Conservation (phyloP, 2,888 invertebrate genomes). For the Pinctada fucata region DNA sequence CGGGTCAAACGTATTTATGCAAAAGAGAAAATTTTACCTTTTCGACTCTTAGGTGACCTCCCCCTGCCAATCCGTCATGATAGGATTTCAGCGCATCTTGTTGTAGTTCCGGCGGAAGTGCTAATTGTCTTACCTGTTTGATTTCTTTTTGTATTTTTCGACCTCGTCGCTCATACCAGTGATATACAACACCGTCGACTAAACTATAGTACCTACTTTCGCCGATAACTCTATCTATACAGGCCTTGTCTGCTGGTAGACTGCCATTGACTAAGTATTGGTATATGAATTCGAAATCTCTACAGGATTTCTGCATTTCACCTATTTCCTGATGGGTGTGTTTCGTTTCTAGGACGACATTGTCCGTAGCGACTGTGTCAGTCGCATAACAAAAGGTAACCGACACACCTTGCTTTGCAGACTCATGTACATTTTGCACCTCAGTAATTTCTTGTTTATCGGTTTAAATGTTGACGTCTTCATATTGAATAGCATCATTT, state of each 20-base stretch:
- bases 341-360: neutral
- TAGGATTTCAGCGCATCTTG: too few relatives aligned
- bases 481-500: too few relatives aligned
- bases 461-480: too few relatives aligned
- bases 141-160: too few relatives aligned
- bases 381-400: too few relatives aligned
- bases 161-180: too few relatives aligned
- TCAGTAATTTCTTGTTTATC: neutral
- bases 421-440: neutral
- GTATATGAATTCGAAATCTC: too few relatives aligned
- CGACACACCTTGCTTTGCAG: neutral
- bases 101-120: constrained; percentile 21
- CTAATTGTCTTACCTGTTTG: constrained; percentile 17
- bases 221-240: too few relatives aligned
- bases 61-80: too few relatives aligned
- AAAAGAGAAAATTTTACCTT: neutral
- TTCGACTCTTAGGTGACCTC: too few relatives aligned
- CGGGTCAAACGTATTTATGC: constrained; percentile 13
- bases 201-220: constrained; percentile 26
- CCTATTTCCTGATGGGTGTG: neutral
- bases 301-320: constrained; percentile 20
- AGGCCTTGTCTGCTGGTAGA: too few relatives aligned
- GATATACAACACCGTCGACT: neutral
- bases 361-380: neutral
- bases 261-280: too few relatives aligned